Evolutionary conservation across 1,140 invertebrate species (phyloP), one percentile per base, ranked within the genome.

Genomic region (Cherax destructor): DNA sequence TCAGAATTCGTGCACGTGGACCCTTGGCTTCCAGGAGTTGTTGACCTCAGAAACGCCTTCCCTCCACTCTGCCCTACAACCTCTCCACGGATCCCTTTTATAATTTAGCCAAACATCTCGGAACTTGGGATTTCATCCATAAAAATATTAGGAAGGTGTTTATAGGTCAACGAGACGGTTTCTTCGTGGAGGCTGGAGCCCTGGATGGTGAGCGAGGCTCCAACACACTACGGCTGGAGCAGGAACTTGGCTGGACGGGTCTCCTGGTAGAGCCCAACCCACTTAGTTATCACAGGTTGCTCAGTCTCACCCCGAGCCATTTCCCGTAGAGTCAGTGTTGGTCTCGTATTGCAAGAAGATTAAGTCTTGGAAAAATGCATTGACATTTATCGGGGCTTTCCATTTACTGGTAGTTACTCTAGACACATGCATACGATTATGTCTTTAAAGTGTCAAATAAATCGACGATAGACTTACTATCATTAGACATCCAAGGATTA

Each of bases 401-500:
- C n/a, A 81, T 65, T 18, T 81, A 9, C 56, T 74, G 49, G 80
- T 65, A 9, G 49, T 59, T 30, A 85, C 74, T 16, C 74, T 80
- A 1, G 3, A 21, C 83, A 3, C 47, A 47, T 9, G 16, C 83
- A 3, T 79, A 52, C 24, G 83, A 85, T 11, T 21, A 21, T 7
- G 13, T 85, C 10, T 18, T 77, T 1, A 4, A 16, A 3, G 2
- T 47, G n/a, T 77, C 88, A 13, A 52, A 47, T 5, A 79, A 85
- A n/a, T 76, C 96, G 41, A 95, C 94, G 49, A 95, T 97, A 76
- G 96, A 91, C 56, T 72, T 85, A 24, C 59, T 91, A 10, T 91
- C 88, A 59, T 76, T 91, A 21, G 88, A 91, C 59, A 50, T 91
- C 3, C 97, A 96, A 61, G 95, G 96, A 80, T 95, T 95, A 83